Evolutionary conservation across 2,797 vertebrate genomes (phyloP).

Genomic region (Limnodromus scolopaceus): DNA sequence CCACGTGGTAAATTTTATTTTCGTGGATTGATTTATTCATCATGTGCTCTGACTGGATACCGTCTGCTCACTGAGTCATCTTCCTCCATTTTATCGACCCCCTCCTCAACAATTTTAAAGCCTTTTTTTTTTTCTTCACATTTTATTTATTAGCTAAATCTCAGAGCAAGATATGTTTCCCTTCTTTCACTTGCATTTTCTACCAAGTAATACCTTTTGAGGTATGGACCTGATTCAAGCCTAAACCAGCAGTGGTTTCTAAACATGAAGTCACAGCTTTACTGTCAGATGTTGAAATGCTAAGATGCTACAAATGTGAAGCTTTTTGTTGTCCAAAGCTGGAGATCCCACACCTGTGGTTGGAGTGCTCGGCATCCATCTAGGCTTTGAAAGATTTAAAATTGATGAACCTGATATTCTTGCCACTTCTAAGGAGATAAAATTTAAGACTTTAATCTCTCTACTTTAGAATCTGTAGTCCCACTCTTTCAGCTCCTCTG

Average conservation of each 20-base stretch:
- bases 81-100: background rate
- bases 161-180: background rate
- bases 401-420: background rate
- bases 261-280: background rate
- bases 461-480: background rate
- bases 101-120: background rate
- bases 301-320: background rate
- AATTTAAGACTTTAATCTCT: background rate
- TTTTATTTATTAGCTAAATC: slow-evolving; percentile 7
- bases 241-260: slow-evolving; percentile 3
- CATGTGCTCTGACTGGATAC: background rate
- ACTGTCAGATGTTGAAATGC: background rate
- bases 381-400: background rate
- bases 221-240: background rate
- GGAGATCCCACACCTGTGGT: background rate
- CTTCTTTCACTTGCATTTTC: background rate
- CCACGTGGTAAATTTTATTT: background rate
- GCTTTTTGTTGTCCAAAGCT: background rate
- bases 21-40: slow-evolving; percentile 6
- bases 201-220: background rate
- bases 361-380: background rate
- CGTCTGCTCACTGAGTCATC: background rate
- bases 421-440: background rate
- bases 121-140: background rate
- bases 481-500: background rate